A percentile compares a stretch with the other conserved stretches of the same genome.
phyloP scores from a whole-genome alignment of 2,888 invertebrate species.

The Hofmannophila pseudospretella region DNA sequence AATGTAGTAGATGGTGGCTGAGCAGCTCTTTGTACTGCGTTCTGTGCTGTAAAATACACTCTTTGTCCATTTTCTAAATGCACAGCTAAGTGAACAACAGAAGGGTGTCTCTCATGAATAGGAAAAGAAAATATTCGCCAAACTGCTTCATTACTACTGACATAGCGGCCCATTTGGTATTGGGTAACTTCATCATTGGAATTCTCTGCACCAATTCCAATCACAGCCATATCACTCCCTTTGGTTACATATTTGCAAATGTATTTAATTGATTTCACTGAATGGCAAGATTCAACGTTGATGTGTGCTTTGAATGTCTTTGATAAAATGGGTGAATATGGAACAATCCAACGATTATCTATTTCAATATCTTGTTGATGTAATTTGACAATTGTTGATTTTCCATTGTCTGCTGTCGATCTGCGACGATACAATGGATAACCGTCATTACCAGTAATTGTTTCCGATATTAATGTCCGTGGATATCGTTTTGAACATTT shows the following conservation, averaged over 20 bases:
- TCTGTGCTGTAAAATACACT: conserved; percentile 33
- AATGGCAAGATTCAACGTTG: conserved; percentile 14
- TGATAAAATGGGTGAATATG: conserved; percentile 12
- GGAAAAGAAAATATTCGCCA: conserved; percentile 25
- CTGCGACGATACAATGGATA: conserved; percentile 4
- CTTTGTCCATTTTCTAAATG: conserved; percentile 26
- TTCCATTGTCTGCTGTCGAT: not conserved
- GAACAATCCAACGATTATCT: conserved; percentile 23
- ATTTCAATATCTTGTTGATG: conserved; percentile 15
- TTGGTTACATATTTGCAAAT: conserved; percentile 17
- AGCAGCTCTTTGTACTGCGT: conserved; percentile 21
- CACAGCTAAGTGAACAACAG: conserved; percentile 23
- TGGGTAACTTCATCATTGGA: conserved; percentile 11
- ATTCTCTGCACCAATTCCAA: conserved; percentile 12
- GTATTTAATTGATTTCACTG: no score
- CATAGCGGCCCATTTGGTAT: conserved; percentile 23
- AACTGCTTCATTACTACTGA: conserved; percentile 28
- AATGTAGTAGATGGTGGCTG: conserved; percentile 28
- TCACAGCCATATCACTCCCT: conserved; percentile 16
- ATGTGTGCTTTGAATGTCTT: conserved; percentile 12
- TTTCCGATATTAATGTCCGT: conserved; percentile 3
- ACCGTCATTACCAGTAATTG: conserved; percentile 8
- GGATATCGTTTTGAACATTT: conserved; percentile 13
- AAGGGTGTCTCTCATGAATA: conserved; percentile 23
- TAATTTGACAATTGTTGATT: not conserved